Base-by-base conservation (phyloP, 2,888 invertebrate species). In the Shargacucullia verbasci region DNA sequence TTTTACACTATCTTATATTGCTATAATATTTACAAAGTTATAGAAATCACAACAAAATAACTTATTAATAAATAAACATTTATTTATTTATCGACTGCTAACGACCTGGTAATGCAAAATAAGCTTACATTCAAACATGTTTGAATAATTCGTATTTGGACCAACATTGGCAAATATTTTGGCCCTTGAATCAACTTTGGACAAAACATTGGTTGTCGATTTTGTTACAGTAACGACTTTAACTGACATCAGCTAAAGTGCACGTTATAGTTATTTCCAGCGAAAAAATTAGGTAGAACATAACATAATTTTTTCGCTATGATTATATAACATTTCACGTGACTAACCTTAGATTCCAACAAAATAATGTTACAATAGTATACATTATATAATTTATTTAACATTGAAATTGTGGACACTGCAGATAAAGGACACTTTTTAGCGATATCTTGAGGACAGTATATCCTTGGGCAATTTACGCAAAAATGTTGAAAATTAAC, bases 1-100 rank as follows among this genome's bases (percentile, higher is more conserved):
- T 77, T 70, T 78, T 83, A 81, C 70, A 77, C 78, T 84, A 82
- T 67, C 76, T 80, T 77, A 77, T 73, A 80, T 79, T 76, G 38
- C 67, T 74, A 76, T 70, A 71, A 73, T 82, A 82, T 82, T 80
- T 82, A 82, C 82, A 82, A 89, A 79, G 80, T 84, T 85, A 84
- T 80, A 84, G 83, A 82, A 68, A 88, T 89, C 85, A 90, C 88
- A 90, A 92, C 89, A 85, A 89, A 90, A 85, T 88, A 89, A 90
- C 85, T 88, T 90, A 90, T 79, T 78, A 83, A 88, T 85, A 88
- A 89, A 89, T 88, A 86, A 80, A 78, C 80, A 80, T 78, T 73
- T 70, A 77, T 73, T 73, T 64, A 62, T 72, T 66, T 50, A 43
- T 40, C 54, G 54, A 50, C 52, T 57, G 64, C 31, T 38, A 33